A percentile compares a stretch with the other conserved stretches of the same genome.
Conservation (phyloP, 1,140 invertebrate genomes). For the Caenorhabditis inopinata region DNA sequence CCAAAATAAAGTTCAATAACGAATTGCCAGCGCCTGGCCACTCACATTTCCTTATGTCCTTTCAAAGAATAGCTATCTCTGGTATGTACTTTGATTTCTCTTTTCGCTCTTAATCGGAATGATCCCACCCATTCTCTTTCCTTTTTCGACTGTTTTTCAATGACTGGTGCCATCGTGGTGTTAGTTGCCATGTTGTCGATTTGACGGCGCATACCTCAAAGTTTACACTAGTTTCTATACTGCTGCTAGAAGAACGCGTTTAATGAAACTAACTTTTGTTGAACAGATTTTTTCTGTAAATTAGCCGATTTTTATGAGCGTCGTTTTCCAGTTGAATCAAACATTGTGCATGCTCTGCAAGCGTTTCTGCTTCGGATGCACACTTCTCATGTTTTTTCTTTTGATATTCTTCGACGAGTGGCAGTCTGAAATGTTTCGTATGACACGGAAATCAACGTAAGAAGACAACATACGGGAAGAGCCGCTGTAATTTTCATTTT, state of each 20-base stretch:
- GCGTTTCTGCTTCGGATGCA: constrained; percentile 40
- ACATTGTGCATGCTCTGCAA: constrained; percentile 40
- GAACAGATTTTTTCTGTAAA: not conserved
- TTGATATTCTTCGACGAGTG: not conserved
- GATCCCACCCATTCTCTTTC: constrained; percentile 32
- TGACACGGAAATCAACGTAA: no score
- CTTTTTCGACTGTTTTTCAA: not conserved
- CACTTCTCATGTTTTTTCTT: constrained; percentile 27
- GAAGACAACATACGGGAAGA: no score
- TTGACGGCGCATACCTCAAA: not conserved
- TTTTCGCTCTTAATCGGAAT: constrained; percentile 4
- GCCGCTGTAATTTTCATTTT: no score
- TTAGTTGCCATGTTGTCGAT: constrained; percentile 4
- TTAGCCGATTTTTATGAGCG: not conserved
- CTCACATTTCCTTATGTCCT: not conserved
- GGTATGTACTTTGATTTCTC: constrained; percentile 11
- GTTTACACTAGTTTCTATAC: no score
- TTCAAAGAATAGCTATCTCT: constrained; percentile 9
- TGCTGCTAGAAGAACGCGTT: no score
- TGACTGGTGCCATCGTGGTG: not conserved
- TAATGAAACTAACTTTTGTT: not conserved
- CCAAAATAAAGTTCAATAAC: not conserved
- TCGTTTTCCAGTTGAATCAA: not conserved
- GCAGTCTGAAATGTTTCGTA: constrained; percentile 1
- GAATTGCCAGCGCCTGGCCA: not conserved